Conservation (phyloP, 1,140 invertebrate species). For the Macrostomum lignano region DNA sequence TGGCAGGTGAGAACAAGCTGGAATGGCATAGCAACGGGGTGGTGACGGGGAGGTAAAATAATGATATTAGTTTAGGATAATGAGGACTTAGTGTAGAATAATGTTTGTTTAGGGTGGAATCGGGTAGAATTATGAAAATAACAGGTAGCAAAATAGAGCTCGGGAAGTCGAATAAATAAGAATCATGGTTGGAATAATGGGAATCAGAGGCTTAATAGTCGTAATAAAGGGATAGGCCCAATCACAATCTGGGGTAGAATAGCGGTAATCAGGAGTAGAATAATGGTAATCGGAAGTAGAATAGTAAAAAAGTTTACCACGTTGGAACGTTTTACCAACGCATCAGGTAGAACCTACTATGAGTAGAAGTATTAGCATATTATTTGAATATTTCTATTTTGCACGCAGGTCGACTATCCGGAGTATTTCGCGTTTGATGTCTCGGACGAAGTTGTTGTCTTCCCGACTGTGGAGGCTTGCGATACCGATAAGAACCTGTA, state of each 20-base stretch:
- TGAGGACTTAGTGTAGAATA: background rate
- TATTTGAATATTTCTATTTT: background rate
- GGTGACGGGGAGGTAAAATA: background rate
- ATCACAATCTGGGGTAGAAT: no score
- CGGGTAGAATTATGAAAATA: background rate
- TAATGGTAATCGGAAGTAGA: background rate
- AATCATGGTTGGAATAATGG: no score
- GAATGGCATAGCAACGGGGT: no score
- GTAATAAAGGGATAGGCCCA: background rate
- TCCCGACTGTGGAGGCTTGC: background rate
- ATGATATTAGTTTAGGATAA: background rate
- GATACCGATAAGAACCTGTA: background rate
- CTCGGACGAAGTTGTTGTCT: background rate
- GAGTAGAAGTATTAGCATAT: background rate
- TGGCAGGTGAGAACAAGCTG: conserved; percentile 41
- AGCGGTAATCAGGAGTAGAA: background rate
- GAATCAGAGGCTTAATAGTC: background rate
- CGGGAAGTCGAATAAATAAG: background rate
- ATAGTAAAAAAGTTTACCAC: background rate
- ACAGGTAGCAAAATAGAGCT: background rate
- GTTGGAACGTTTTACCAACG: background rate
- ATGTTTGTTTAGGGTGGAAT: background rate
- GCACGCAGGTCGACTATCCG: background rate
- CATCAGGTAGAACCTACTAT: background rate
- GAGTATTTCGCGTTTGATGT: conserved; percentile 3